Percentiles rank a stretch among this genome's conserved stretches.
Evolutionary conservation across 2,797 vertebrate genomes (phyloP).

Genomic region (Phoeniculus purpureus): DNA sequence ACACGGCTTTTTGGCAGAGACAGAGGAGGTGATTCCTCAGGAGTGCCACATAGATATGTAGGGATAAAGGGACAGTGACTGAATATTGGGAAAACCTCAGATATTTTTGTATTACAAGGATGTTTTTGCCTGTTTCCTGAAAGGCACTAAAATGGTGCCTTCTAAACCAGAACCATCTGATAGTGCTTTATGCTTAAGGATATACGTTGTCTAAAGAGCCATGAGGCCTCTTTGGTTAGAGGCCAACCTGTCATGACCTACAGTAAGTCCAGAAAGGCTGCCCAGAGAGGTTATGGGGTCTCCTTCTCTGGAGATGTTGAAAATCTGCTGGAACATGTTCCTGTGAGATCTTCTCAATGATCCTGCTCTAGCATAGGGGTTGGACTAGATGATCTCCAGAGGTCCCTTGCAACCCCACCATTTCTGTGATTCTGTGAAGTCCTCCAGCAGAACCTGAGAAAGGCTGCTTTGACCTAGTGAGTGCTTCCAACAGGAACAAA

Average conservation of each 20-base stretch:
- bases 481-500: background rate
- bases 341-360: too few relatives aligned
- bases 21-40: background rate
- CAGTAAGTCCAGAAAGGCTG: background rate
- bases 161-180: background rate
- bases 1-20: background rate
- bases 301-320: too few relatives aligned
- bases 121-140: background rate
- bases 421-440: background rate
- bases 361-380: too few relatives aligned
- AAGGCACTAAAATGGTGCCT: background rate
- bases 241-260: background rate
- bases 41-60: rapidly evolving
- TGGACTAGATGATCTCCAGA: too few relatives aligned
- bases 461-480: background rate
- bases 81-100: background rate
- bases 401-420: too few relatives aligned
- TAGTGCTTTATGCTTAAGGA: background rate
- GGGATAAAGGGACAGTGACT: background rate
- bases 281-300: too few relatives aligned
- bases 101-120: background rate
- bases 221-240: background rate
- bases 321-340: too few relatives aligned
- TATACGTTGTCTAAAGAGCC: background rate
- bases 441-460: background rate